These are phyloP conservation scores for Zygothrica quintamaculata DNA, from an alignment of 2,888 invertebrate genomes.

Conservation along the genomic window DNA sequence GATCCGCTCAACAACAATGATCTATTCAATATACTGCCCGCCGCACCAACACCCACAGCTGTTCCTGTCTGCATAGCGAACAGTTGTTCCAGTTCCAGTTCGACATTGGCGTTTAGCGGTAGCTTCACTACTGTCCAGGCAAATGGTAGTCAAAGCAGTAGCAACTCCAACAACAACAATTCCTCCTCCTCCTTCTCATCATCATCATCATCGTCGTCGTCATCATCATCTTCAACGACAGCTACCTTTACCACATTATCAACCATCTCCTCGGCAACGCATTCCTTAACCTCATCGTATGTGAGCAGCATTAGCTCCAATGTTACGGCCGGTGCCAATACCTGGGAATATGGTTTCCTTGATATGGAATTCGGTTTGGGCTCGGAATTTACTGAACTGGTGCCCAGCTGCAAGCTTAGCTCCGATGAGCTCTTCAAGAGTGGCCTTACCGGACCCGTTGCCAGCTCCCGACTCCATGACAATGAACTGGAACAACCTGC, in stretches of 20 bases:
- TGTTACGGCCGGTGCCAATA: constrained; percentile 75
- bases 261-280: constrained; percentile 82
- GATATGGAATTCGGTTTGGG: constrained; percentile 85
- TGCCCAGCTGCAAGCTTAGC: constrained; percentile 86
- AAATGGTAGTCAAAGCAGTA: constrained; percentile 35
- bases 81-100: constrained; percentile 33
- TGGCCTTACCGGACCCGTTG: constrained; percentile 82
- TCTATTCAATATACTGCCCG: constrained; percentile 85
- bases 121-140: constrained; percentile 81
- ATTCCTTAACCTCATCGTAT: constrained; percentile 83
- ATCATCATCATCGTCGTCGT: no score
- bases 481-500: constrained; percentile 86
- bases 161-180: constrained; percentile 40
- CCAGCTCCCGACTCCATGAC: constrained; percentile 81
- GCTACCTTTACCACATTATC: constrained; percentile 83
- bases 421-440: constrained; percentile 86
- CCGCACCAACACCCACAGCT: constrained; percentile 79
- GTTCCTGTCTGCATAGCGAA: constrained; percentile 71
- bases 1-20: constrained; percentile 93
- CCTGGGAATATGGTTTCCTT: constrained; percentile 84
- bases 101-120: constrained; percentile 81
- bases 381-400: constrained; percentile 85
- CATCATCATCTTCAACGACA: constrained; percentile 73
- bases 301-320: constrained; percentile 79
- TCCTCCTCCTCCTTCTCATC: no score